A percentile compares a stretch with the other conserved stretches of the same genome.
Conservation (phyloP, 2,113 vertebrate species). For the Lasiurus cinereus region DNA sequence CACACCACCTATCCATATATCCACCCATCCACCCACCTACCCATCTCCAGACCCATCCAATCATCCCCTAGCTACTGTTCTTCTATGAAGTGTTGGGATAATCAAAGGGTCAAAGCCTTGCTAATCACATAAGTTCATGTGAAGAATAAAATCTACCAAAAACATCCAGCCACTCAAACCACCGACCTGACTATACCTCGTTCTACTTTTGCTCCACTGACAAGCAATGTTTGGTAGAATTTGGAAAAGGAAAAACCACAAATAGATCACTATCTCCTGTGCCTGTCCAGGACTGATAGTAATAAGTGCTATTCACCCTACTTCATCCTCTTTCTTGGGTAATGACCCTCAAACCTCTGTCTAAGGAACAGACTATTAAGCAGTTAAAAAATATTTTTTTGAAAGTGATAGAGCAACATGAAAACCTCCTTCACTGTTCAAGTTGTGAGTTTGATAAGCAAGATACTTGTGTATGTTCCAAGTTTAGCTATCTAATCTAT, state of each 20-base stretch:
- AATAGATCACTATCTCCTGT: neutral
- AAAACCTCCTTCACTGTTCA: neutral
- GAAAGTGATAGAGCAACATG: neutral
- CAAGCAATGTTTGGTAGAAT: neutral
- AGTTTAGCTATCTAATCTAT: neutral
- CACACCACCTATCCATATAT: neutral
- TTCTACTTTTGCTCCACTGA: neutral
- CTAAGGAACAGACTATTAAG: neutral
- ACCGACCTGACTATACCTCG: neutral
- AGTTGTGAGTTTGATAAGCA: neutral
- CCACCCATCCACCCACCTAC: neutral
- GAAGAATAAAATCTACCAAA: neutral
- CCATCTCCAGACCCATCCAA: too few relatives aligned
- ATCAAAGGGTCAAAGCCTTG: neutral
- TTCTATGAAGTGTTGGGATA: neutral
- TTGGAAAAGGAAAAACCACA: neutral
- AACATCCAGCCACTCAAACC: neutral
- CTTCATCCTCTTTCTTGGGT: neutral
- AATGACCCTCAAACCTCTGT: neutral
- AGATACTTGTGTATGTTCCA: neutral
- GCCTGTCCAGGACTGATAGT: neutral
- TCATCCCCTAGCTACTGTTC: neutral
- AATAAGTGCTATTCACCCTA: neutral
- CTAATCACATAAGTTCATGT: neutral
- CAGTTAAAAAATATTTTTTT: slow-evolving; percentile 44